These are phyloP conservation scores for Hydropsyche tenuis DNA, from an alignment of 1,140 invertebrate genomes.

Conservation along the genomic window DNA sequence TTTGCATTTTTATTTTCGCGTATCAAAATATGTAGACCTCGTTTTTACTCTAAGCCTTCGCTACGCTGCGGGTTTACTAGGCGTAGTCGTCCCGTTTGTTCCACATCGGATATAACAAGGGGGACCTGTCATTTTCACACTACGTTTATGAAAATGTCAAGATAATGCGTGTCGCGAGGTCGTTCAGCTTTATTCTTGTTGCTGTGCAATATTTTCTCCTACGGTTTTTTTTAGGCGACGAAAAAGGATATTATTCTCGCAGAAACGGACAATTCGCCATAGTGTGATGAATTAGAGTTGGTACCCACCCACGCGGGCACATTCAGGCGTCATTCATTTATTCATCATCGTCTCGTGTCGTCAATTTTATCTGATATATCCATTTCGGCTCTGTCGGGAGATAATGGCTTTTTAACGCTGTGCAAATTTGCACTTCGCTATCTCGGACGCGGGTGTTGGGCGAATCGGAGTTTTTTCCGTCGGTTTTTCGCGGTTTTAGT, in stretches of 20 bases:
- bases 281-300: too few species aligned
- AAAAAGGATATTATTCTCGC: too few species aligned
- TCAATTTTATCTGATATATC: slow-evolving; percentile 12
- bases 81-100: slow-evolving; percentile 8
- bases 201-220: too few species aligned
- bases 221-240: too few species aligned
- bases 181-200: slow-evolving; percentile 16
- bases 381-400: background rate
- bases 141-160: slow-evolving; percentile 25
- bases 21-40: slow-evolving; percentile 11
- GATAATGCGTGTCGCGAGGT: slow-evolving; percentile 27
- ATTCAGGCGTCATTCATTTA: background rate
- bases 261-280: too few species aligned
- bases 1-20: slow-evolving; percentile 4
- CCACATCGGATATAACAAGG: slow-evolving; percentile 25
- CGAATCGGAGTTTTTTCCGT: too few species aligned
- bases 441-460: background rate
- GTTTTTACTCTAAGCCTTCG: background rate
- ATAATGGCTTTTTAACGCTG: slow-evolving; percentile 12
- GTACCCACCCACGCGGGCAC: too few species aligned
- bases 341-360: slow-evolving; percentile 1
- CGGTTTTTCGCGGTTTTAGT: too few species aligned
- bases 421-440: background rate
- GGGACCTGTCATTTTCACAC: slow-evolving; percentile 26
- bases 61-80: background rate